phyloP scores from a whole-genome alignment of 2,888 invertebrate species.

The Theristus sp. region DNA sequence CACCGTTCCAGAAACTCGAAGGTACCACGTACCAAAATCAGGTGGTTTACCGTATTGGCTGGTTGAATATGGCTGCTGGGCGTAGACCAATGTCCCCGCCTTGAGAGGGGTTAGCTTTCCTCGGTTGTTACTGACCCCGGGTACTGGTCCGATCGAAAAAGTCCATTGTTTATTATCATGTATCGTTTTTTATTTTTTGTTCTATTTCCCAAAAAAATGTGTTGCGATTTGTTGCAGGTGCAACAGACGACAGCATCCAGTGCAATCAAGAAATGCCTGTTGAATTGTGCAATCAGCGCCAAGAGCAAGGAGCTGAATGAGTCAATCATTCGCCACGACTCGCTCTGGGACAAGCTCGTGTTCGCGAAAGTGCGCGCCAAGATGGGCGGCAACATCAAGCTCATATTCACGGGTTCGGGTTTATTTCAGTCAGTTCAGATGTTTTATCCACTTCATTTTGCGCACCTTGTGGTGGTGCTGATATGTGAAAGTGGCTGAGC shows the following conservation, averaged over 20 bases:
- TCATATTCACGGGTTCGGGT: constrained; percentile 41
- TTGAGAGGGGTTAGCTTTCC: too few species aligned
- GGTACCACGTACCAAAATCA: too few species aligned
- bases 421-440: too few species aligned
- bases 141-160: too few species aligned
- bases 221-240: neutral
- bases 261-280: constrained; percentile 17
- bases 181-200: too few species aligned
- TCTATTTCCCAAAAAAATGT: too few species aligned
- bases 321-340: constrained; percentile 23
- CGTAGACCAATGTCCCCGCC: too few species aligned
- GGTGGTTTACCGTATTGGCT: too few species aligned
- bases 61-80: too few species aligned
- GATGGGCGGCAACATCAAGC: constrained; percentile 25
- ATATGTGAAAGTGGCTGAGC: neutral
- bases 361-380: constrained; percentile 25
- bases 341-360: constrained; percentile 28
- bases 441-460: constrained; percentile 9
- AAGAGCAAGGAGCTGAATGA: constrained; percentile 21
- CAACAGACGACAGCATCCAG: neutral
- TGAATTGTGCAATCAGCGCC: constrained; percentile 19
- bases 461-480: neutral
- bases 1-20: too few species aligned
- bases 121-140: too few species aligned
- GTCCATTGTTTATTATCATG: too few species aligned